These are phyloP conservation scores for Oncorhynchus masou DNA, from an alignment of 2,113 vertebrate species.

Conservation along the genomic window DNA sequence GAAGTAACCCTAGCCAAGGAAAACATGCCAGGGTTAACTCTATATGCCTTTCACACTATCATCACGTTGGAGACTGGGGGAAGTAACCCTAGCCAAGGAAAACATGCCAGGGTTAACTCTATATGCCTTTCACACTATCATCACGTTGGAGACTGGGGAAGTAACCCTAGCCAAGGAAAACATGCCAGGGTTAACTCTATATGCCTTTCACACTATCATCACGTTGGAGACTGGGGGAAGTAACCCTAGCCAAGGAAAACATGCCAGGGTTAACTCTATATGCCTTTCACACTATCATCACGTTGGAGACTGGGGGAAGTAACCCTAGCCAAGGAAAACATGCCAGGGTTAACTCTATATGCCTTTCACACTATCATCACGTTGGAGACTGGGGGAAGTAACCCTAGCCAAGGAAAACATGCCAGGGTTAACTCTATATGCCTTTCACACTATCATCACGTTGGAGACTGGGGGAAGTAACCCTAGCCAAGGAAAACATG, in stretches of 20 bases:
- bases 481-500: conserved; percentile 29
- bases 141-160: conserved; percentile 13
- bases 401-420: conserved; percentile 29
- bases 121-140: conserved; percentile 8
- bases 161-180: conserved; percentile 26
- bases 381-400: conserved; percentile 4
- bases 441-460: conserved; percentile 14
- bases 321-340: conserved; percentile 28
- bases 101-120: conserved; percentile 10
- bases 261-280: background rate
- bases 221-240: conserved; percentile 11
- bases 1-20: conserved; percentile 22
- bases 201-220: conserved; percentile 12
- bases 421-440: background rate
- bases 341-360: background rate
- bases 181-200: background rate
- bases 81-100: conserved; percentile 23
- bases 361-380: conserved; percentile 16
- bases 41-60: conserved; percentile 8
- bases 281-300: conserved; percentile 14
- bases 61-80: conserved; percentile 10
- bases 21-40: conserved; percentile 13
- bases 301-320: conserved; percentile 10
- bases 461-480: conserved; percentile 5
- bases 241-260: conserved; percentile 28